Evolutionary conservation across 2,888 invertebrate species (phyloP), one percentile per base, ranked within the genome.

Genomic region (Apamea crenata): DNA sequence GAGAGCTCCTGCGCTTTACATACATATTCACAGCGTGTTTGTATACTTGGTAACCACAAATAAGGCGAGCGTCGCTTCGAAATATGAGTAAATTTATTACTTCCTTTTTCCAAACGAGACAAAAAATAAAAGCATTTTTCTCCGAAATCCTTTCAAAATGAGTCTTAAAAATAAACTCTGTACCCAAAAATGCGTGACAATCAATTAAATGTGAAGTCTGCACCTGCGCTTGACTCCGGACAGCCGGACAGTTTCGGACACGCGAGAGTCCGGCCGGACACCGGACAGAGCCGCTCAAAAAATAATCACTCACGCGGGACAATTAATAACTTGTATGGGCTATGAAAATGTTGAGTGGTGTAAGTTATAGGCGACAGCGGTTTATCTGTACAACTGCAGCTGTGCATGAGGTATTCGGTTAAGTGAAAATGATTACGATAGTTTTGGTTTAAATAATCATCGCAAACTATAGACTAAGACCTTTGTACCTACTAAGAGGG

Each of bases 291-390:
- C 73, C 83, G 83, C 78, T 89, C 86, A 88, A 88, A 89, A 88
- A 88, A 88, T 88, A 88, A 88, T 88, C 86, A 88, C 80, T 88
- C 88, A 88, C 83, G 74, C 68, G 63, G 73, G 67, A 89, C 82
- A 77, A 88, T 88, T 88, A 89, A 89, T 88, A 89, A 88, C 88
- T 84, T 86, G 88, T 71, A 53, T 83, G 56, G 75, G 88, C 89
- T 66, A 86, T 25, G 53, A 83, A 79, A 70, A 44, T 59, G 3
- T 14, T 2, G 1, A 1, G 0, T 2, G 40, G 63, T 32, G 50
- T 29, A 40, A 50, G 59, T 73, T 44, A 25, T 29, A n/a, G 2
- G 72, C 14, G 66, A 53, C 0, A 77, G 77, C 74, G 81, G 32
- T 14, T 1, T 25, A 12, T 4, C 12, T 56, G 56, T 25, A 53